Percentiles rank a stretch among this genome's conserved stretches.
Evolutionary conservation across 2,888 invertebrate genomes (phyloP).

Genomic region (Cheilosia impressa): DNA sequence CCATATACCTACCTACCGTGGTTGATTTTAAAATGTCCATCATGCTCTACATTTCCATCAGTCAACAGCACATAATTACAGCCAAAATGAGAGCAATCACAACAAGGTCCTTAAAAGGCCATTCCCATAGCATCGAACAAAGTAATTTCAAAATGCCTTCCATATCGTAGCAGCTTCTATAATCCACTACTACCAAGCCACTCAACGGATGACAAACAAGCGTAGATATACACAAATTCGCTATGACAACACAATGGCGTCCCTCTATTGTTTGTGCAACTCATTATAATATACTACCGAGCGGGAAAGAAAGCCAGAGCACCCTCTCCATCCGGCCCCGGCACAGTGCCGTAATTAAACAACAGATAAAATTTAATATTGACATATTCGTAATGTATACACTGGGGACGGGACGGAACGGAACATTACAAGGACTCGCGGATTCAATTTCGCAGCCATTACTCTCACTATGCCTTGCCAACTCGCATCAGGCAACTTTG

Average conservation of each 20-base stretch:
- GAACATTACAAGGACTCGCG: conserved; percentile 24
- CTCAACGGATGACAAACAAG: conserved; percentile 66
- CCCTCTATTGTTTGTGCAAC: conserved; percentile 67
- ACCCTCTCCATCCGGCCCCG: conserved; percentile 49
- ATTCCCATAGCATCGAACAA: not conserved
- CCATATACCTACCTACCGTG: no score
- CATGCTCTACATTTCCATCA: no score
- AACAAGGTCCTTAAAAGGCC: not conserved
- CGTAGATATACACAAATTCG: conserved; percentile 31
- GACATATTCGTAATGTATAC: conserved; percentile 68
- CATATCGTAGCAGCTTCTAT: conserved; percentile 25
- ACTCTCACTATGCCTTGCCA: not conserved
- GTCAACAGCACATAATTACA: no score
- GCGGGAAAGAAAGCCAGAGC: not conserved
- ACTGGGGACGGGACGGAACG: conserved; percentile 11
- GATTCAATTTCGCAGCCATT: conserved; percentile 64
- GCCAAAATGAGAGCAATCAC: no score
- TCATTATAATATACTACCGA: conserved; percentile 62
- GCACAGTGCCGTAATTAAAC: conserved; percentile 68
- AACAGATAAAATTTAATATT: conserved; percentile 72
- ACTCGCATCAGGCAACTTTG: not conserved
- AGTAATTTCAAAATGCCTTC: conserved; percentile 62
- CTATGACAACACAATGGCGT: conserved; percentile 70
- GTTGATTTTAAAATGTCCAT: no score
- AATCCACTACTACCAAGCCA: conserved; percentile 39